Evolutionary conservation across 1,140 invertebrate species (phyloP).

Genomic region (Delia radicum): DNA sequence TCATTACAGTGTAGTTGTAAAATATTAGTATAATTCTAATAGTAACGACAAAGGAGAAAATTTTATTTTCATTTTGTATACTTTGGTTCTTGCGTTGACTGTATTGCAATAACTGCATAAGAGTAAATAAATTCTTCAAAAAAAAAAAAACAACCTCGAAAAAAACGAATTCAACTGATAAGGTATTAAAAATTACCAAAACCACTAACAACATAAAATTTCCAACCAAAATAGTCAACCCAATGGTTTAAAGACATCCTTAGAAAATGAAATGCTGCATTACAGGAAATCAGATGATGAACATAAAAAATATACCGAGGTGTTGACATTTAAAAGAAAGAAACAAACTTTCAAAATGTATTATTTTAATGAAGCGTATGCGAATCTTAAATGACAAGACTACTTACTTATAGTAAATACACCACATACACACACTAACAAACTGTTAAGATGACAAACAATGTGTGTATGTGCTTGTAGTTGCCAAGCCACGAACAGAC

Average conservation of each 20-base stretch:
- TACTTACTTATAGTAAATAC: too few relatives aligned
- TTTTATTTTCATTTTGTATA: neutral
- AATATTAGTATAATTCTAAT: too few relatives aligned
- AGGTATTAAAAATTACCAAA: slow-evolving; percentile 17
- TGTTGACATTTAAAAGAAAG: neutral
- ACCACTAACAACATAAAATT: neutral
- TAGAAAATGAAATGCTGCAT: neutral
- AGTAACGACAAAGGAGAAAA: too few relatives aligned
- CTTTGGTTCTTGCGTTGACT: neutral
- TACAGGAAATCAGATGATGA: neutral
- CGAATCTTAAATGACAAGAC: slow-evolving; percentile 4
- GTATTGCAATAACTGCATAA: neutral
- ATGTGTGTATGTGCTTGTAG: neutral
- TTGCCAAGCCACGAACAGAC: too few relatives aligned
- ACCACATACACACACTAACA: neutral
- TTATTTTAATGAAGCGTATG: neutral
- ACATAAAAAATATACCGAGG: neutral
- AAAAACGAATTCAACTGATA: slow-evolving; percentile 16
- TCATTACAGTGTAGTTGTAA: too few relatives aligned
- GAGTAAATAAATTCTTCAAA: slow-evolving; percentile 8
- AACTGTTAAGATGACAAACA: neutral
- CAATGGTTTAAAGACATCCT: neutral
- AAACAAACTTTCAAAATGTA: neutral
- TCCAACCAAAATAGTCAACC: too few relatives aligned
- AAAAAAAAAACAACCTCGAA: neutral